Percentiles rank a stretch among this genome's conserved stretches.
phyloP scores from a whole-genome alignment of 2,888 invertebrate genomes.

The Hydriomena furcata region DNA sequence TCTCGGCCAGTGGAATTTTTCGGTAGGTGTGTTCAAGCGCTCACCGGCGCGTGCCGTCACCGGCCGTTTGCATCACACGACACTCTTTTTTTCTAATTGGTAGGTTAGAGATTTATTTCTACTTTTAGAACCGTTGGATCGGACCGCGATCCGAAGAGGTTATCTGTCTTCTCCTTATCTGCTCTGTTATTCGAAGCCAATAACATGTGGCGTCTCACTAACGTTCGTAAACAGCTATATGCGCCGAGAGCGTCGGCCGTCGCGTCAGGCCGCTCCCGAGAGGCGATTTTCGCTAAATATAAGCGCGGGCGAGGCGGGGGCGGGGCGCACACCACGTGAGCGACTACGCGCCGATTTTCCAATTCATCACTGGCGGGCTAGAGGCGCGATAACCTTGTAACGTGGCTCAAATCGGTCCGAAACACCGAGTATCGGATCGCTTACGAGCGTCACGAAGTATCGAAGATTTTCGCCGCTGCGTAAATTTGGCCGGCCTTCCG shows the following conservation, averaged over 20 bases:
- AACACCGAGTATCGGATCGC: constrained; percentile 66
- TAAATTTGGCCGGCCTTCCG: constrained; percentile 56
- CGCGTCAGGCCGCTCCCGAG: constrained; percentile 78
- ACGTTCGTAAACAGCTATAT: constrained; percentile 77
- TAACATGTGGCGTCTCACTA: constrained; percentile 79
- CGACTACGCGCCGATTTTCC: constrained; percentile 83
- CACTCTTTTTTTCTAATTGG: constrained; percentile 55
- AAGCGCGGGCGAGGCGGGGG: constrained; percentile 76
- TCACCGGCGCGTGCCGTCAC: constrained; percentile 69
- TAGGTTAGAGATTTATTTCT: constrained; percentile 59
- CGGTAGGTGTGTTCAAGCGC: constrained; percentile 65
- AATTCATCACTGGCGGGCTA: constrained; percentile 81
- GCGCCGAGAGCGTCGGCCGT: constrained; percentile 66
- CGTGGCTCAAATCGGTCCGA: constrained; percentile 70
- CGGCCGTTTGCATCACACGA: constrained; percentile 65
- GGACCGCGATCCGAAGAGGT: constrained; percentile 71
- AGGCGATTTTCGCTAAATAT: constrained; percentile 83
- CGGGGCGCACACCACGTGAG: constrained; percentile 81
- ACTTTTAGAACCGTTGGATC: constrained; percentile 71
- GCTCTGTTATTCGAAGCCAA: constrained; percentile 78
- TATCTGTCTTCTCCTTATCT: constrained; percentile 79
- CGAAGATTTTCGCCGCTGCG: constrained; percentile 55
- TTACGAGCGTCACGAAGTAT: constrained; percentile 60
- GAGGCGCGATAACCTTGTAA: constrained; percentile 82
- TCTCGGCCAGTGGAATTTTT: constrained; percentile 64